These are phyloP conservation scores for Zingel zingel DNA, from an alignment of 2,113 vertebrate genomes.

Conservation along the genomic window DNA sequence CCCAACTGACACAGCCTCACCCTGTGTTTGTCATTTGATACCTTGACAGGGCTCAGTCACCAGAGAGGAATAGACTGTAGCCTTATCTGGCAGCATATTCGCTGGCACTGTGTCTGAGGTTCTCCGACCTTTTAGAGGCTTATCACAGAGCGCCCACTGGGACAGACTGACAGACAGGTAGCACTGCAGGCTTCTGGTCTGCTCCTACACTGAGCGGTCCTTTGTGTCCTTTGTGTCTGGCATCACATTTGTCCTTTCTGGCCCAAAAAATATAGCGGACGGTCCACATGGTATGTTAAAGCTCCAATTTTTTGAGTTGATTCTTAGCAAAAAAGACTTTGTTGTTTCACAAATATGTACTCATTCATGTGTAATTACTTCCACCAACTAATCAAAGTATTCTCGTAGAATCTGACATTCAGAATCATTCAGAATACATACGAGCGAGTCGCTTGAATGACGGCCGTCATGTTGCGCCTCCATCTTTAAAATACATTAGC, in stretches of 20 bases:
- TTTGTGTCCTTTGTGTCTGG: neutral
- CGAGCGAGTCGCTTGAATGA: too few relatives aligned
- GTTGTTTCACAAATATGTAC: too few relatives aligned
- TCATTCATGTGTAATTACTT: too few relatives aligned
- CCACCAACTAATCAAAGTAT: too few relatives aligned
- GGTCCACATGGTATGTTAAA: too few relatives aligned
- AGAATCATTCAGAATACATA: too few relatives aligned
- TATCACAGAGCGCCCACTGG: neutral
- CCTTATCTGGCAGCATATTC: neutral
- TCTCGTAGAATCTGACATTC: too few relatives aligned
- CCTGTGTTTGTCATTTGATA: neutral
- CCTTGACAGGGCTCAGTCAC: neutral
- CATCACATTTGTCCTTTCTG: neutral
- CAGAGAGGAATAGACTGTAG: neutral
- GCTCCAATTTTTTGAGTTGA: too few relatives aligned
- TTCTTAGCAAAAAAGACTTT: too few relatives aligned
- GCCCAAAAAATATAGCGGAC: too few relatives aligned
- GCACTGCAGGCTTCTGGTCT: neutral
- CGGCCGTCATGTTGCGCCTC: too few relatives aligned
- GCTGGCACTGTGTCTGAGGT: neutral
- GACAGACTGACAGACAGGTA: constrained; percentile 6
- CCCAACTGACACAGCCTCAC: neutral
- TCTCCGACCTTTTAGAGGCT: neutral
- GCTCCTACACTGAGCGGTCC: neutral
- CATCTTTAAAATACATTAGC: too few relatives aligned